A percentile compares a stretch with the other conserved stretches of the same genome.
phyloP scores from a whole-genome alignment of 2,113 vertebrate species.

The Oreocharis arfaki region DNA sequence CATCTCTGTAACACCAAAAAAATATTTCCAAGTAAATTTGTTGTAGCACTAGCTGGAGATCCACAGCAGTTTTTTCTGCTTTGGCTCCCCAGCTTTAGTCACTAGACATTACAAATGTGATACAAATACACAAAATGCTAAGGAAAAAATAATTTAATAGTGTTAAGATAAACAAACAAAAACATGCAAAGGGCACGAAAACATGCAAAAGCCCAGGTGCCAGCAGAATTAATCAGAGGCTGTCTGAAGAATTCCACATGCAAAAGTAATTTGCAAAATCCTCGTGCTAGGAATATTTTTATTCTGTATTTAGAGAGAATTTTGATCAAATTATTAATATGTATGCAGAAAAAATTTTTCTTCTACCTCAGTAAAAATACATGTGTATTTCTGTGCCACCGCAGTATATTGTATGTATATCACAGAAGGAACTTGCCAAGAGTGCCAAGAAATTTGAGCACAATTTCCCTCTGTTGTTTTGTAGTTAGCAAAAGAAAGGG shows the following conservation, averaged over 20 bases:
- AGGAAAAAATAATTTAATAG: neutral
- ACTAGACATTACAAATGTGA: neutral
- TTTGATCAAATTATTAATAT: neutral
- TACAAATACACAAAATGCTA: neutral
- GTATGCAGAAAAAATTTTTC: neutral
- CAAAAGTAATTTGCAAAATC: neutral
- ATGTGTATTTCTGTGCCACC: rapidly evolving
- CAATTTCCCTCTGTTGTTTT: neutral
- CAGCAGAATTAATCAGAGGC: neutral
- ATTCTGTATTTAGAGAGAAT: neutral
- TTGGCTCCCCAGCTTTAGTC: neutral
- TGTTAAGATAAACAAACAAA: neutral
- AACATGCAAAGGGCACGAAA: neutral
- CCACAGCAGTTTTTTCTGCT: neutral
- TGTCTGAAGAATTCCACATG: neutral
- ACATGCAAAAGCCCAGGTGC: neutral
- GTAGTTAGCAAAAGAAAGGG: neutral
- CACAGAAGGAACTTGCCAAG: too few species aligned
- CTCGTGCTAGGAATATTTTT: neutral
- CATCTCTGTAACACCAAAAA: neutral
- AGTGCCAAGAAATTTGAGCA: neutral
- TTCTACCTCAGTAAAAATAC: neutral
- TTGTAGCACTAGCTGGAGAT: neutral
- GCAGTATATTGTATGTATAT: too few species aligned
- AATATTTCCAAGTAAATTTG: neutral